Percentiles rank a stretch among this genome's conserved stretches.
phyloP scores from a whole-genome alignment of 2,888 invertebrate genomes.

The Pollenia angustigena region DNA sequence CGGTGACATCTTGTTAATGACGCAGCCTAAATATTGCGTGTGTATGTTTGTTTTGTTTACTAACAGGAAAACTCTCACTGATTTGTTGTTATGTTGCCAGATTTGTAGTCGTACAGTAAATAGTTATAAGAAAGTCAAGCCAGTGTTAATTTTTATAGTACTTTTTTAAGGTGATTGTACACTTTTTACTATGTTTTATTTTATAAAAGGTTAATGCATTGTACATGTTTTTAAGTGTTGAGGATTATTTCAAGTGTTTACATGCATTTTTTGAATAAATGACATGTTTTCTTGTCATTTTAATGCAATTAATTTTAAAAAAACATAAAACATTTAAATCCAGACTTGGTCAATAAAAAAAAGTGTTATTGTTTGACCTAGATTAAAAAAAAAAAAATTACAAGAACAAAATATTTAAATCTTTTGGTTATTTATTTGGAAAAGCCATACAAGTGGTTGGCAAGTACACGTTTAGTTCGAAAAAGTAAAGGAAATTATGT shows the following conservation, averaged over 20 bases:
- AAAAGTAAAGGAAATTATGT: too few relatives aligned
- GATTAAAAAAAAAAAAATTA: neutral
- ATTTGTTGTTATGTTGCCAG: conserved; percentile 47
- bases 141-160: neutral
- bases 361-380: neutral
- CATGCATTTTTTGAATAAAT: neutral
- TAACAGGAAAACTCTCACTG: conserved; percentile 20
- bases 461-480: neutral
- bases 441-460: neutral
- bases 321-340: neutral
- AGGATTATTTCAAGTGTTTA: neutral
- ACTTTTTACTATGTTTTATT: neutral
- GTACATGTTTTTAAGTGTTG: neutral
- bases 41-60: neutral
- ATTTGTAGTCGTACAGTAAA: conserved; percentile 6
- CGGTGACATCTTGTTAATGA: conserved; percentile 65
- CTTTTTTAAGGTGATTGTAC: conserved; percentile 15
- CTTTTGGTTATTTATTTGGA: neutral
- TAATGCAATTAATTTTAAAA: conserved; percentile 37
- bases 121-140: neutral
- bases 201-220: conserved; percentile 6
- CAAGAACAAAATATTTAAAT: neutral
- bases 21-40: conserved; percentile 10
- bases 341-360: neutral
- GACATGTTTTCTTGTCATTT: conserved; percentile 9